Base-by-base conservation (phyloP, 2,888 invertebrate genomes). In the Maniola hyperantus region DNA sequence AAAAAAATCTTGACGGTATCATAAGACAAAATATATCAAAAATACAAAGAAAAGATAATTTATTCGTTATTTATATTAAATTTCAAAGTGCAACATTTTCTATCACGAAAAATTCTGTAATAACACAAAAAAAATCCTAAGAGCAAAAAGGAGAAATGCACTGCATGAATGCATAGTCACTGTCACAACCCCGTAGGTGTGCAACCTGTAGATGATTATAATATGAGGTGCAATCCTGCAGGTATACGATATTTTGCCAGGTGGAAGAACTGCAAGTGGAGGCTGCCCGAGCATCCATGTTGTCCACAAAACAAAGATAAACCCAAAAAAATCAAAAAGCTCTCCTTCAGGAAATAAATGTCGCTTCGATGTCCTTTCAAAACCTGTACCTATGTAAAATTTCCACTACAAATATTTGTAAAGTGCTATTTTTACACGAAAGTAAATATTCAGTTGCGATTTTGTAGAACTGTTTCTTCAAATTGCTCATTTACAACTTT, bases 181-280 rank as follows among this genome's bases (percentile, higher is more conserved):
- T 77, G 76, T 72, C 83, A 80, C 80, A 72, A 72, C 74, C 83
- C 83, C 78, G 80, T 87, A 86, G 83, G 85, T 82, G 82, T 84
- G 87, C 85, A 83, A 85, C 85, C 87, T 83, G 91, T 91, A 92
- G 91, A 84, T 89, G 83, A 92, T 90, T 91, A 91, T 92, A 92
- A 92, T 91, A 78, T 91, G 79, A 90, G 91, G 91, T 92, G 87
- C 91, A 92, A 92, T 92, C 91, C 92, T 91, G 92, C 94, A 94
- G 94, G 94, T 96, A 96, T 94, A 95, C 96, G 93, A 95, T 96
- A 93, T 96, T 96, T 94, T 96, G 95, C 94, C 96, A 96, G 94
- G 95, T 96, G 95, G 96, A 96, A 93, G 96, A 96, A 93, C 95
- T 95, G 93, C 95, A 96, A 94, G 94, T 95, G 91, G 95, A 95